Evolutionary conservation across 2,113 vertebrate genomes (phyloP), one percentile per base, ranked within the genome.

Genomic region (Caretta caretta): DNA sequence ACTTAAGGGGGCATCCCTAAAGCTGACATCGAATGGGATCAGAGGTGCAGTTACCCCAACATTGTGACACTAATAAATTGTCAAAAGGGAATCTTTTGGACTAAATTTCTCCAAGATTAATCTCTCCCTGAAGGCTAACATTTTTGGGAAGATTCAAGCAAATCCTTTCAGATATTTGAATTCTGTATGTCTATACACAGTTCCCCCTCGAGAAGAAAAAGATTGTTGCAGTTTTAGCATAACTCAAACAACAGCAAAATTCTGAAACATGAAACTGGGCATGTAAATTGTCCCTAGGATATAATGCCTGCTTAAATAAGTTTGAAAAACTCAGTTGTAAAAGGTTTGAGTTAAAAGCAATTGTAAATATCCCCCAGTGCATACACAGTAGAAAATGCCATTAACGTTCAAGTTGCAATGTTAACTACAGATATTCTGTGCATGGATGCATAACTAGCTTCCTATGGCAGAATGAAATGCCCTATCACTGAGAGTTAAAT

Each of bases 321-420:
- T 50, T 31, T 80, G 27, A 20, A 72, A 72, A 72, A 72, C n/a
- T 20, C 65, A 72, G 19, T 22, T 20, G 65, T 72, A 72, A 72
- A 72, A 72, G n/a, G 35, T 38, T 38, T 22, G 42, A 48, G 42
- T 78, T 48, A 48, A 29, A 46, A 78, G 42, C 75, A 72, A 22
- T 16, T 78, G 29, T 92, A 92, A 88, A 91, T 89, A 59, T 1
- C 56, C 24, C 62, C 87, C 3, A 0, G 6, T 59, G 29, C 25
- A 49, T 93, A 89, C 90, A 78, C 81, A 57, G 29, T 86, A 82
- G 51, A 89, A 90, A 94, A 84, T 90, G 20, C 65, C 38, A 87
- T 91, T 83, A 82, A 7, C 49, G 46, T 95, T 78, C 93, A 78
- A 96, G 82, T 56, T 56, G 5, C 17, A 27, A 2, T 90, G 3